Base-by-base conservation (phyloP, 2,113 vertebrate genomes). In the Sprattus sprattus region DNA sequence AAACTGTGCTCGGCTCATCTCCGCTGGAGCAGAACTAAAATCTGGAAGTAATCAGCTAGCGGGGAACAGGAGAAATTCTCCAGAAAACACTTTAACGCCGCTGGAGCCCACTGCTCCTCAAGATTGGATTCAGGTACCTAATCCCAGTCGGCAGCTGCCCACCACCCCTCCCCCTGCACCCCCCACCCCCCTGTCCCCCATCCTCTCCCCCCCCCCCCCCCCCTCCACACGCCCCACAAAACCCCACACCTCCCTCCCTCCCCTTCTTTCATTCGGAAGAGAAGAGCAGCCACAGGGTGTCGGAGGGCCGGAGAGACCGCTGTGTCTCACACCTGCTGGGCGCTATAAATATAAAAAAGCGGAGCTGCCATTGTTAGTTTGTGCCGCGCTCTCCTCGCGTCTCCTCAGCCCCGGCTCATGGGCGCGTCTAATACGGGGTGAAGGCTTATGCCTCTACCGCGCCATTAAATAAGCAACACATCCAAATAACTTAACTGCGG, bases 11-110 rank as follows among this genome's bases (percentile, higher is more conserved):
- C 93, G 96, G 96, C 93, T 95, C 95, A 96, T 96, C 95, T 98
- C 95, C 94, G 91, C 93, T 96, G 95, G 95, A 81, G 94, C 97
- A 96, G 97, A 98, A 99, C 94, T 98, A 99, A 99, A 98, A 97
- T 97, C 97, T 99, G 96, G 97, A 99, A 99, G 96, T 98, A 99
- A 99, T 98, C 97, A 98, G 96, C 95, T 94, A 95, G 95, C 95
- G 91, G 94, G 94, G 96, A 96, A 96, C 95, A 97, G 94, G 95
- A 98, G 95, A 98, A 97, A 97, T 96, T 97, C 96, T 97, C 96
- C 91, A 95, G 94, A 97, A 97, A 96, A 95, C 96, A 97, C 95
- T 97, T 97, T 95, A 96, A 95, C 95, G 16, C 96, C 96, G 97
- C 97, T 98, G 97, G 97, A 99, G 95, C 95, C 95, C 95, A 94